Evolutionary conservation across 2,888 invertebrate species (phyloP).

Genomic region (Pterostichus madidus): DNA sequence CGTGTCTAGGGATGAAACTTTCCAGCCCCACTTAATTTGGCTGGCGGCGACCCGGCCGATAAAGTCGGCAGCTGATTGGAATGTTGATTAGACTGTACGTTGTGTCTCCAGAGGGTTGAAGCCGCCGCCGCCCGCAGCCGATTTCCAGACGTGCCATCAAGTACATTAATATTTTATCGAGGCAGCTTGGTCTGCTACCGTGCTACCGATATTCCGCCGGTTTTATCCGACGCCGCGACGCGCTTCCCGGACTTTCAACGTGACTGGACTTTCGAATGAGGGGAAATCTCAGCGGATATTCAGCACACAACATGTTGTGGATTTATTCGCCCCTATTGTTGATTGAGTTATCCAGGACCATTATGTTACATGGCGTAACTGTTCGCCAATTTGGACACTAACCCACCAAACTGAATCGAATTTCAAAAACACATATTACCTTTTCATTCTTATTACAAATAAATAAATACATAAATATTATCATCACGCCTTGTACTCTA

Average conservation of each 20-base stretch:
- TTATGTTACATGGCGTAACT: slow-evolving; percentile 33
- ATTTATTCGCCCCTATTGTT: slow-evolving; percentile 50
- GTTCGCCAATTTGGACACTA: slow-evolving; percentile 23
- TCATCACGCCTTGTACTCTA: too few relatives aligned
- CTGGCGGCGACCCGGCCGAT: slow-evolving; percentile 71
- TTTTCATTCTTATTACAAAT: too few relatives aligned
- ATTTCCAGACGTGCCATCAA: slow-evolving; percentile 57
- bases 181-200: slow-evolving; percentile 24
- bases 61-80: slow-evolving; percentile 53
- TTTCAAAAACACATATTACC: too few relatives aligned
- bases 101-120: slow-evolving; percentile 13
- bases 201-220: slow-evolving; percentile 47
- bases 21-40: slow-evolving; percentile 76
- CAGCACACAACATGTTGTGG: slow-evolving; percentile 50
- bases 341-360: slow-evolving; percentile 44
- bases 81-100: slow-evolving; percentile 57
- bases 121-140: slow-evolving; percentile 66
- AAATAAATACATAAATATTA: too few relatives aligned
- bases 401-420: background rate
- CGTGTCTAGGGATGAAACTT: slow-evolving; percentile 74
- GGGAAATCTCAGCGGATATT: slow-evolving; percentile 46
- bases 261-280: slow-evolving; percentile 3
- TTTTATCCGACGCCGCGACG: slow-evolving; percentile 27
- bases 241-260: slow-evolving; percentile 37
- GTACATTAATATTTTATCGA: slow-evolving; percentile 62